Conservation (phyloP, 2,113 vertebrate species). For the Callaeas wilsoni region DNA sequence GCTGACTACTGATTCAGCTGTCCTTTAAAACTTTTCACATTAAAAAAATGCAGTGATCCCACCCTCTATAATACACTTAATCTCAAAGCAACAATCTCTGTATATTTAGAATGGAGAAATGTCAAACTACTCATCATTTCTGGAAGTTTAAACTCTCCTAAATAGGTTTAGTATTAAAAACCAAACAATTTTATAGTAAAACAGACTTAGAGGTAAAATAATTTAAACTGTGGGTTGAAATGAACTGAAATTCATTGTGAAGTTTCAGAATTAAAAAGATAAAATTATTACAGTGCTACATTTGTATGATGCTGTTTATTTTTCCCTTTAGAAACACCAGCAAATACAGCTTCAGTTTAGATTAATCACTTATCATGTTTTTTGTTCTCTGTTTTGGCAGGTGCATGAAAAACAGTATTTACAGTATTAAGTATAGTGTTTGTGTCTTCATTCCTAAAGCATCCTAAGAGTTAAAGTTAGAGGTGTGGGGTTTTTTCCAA, state of each 20-base stretch:
- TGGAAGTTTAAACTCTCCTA: background rate
- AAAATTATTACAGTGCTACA: background rate
- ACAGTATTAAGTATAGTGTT: background rate
- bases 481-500: background rate
- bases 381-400: background rate
- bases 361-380: background rate
- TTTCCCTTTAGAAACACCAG: background rate
- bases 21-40: background rate
- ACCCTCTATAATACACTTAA: background rate
- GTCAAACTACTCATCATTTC: background rate
- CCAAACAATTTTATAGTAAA: background rate
- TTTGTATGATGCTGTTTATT: background rate
- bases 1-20: background rate
- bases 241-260: background rate
- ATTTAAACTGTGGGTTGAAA: background rate
- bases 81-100: background rate
- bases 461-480: background rate
- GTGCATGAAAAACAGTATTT: background rate
- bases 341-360: background rate
- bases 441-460: background rate
- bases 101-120: background rate
- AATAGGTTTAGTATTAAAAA: background rate
- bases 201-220: background rate
- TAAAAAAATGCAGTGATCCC: background rate
- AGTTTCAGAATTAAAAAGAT: background rate